Evolutionary conservation across 92 coral and sea anemone genomes (phyloP).

Genomic region (Micromussa lordhowensis): DNA sequence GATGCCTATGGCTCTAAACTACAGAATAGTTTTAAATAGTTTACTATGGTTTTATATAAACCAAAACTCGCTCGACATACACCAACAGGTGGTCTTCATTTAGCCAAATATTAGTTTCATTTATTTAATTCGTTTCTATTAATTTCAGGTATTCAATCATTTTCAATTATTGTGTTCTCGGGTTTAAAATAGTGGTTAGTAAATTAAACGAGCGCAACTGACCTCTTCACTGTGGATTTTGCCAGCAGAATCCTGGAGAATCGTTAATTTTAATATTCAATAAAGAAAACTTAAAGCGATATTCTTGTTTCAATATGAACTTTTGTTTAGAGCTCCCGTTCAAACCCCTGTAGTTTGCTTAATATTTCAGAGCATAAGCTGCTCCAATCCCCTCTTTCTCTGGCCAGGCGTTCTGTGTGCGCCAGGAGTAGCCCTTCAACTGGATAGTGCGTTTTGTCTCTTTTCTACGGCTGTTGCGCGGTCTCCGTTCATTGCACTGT

Average conservation of each 20-base stretch:
- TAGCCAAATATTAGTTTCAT: neutral
- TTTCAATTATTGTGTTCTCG: neutral
- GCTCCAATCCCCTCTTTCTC: no score
- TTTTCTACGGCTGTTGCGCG: no score
- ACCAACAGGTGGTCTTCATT: neutral
- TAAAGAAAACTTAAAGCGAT: neutral
- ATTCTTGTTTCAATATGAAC: neutral
- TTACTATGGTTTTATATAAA: neutral
- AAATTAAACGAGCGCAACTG: neutral
- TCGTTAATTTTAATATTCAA: neutral
- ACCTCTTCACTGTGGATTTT: neutral
- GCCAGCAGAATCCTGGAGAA: neutral
- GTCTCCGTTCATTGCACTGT: no score
- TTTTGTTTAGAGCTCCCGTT: no score
- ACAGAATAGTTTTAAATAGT: neutral
- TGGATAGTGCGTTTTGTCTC: no score
- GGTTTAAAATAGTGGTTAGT: no score
- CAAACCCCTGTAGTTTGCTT: no score
- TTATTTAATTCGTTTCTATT: conserved; percentile 1
- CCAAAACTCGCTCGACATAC: no score
- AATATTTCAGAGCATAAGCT: no score
- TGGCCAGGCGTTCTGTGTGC: no score
- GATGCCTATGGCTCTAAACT: neutral
- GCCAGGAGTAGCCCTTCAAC: no score
- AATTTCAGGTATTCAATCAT: no score